Conservation (phyloP, 2,888 invertebrate genomes). For the Myopa tessellatipennis region DNA sequence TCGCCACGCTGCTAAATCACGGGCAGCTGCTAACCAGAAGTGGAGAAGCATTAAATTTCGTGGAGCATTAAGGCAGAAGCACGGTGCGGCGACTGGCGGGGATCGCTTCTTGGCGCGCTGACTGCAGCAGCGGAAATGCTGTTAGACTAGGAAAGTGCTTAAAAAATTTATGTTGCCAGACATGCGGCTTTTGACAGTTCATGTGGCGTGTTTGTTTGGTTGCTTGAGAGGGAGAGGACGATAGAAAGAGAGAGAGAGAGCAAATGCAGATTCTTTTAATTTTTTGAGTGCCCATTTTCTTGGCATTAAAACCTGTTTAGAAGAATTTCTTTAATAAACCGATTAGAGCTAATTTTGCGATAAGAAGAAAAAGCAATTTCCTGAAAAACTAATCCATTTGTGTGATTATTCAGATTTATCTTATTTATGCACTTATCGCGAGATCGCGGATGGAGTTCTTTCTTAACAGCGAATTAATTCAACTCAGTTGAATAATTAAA, state of each 20-base stretch:
- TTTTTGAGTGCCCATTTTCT: not conserved
- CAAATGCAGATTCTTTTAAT: not conserved
- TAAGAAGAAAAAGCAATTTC: no score
- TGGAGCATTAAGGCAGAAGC: not conserved
- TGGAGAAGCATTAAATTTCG: constrained; percentile 6
- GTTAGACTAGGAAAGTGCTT: not conserved
- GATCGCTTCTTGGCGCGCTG: not conserved
- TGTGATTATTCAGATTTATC: no score
- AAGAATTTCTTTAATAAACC: not conserved
- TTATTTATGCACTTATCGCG: no score
- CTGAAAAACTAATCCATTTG: no score
- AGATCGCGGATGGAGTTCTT: no score
- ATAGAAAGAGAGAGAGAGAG: not conserved
- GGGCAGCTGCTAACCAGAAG: not conserved
- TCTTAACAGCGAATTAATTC: no score
- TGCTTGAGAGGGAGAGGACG: not conserved
- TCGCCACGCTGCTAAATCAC: constrained; percentile 12
- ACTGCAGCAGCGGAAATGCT: not conserved
- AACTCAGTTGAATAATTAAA: no score
- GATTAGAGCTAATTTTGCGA: not conserved
- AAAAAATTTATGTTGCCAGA: constrained; percentile 24
- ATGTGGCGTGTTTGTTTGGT: not conserved
- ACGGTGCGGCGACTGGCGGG: not conserved
- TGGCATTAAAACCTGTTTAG: not conserved
- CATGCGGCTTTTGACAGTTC: constrained; percentile 20